phyloP scores from a whole-genome alignment of 2,797 vertebrate species.

The Sebastes minor region DNA sequence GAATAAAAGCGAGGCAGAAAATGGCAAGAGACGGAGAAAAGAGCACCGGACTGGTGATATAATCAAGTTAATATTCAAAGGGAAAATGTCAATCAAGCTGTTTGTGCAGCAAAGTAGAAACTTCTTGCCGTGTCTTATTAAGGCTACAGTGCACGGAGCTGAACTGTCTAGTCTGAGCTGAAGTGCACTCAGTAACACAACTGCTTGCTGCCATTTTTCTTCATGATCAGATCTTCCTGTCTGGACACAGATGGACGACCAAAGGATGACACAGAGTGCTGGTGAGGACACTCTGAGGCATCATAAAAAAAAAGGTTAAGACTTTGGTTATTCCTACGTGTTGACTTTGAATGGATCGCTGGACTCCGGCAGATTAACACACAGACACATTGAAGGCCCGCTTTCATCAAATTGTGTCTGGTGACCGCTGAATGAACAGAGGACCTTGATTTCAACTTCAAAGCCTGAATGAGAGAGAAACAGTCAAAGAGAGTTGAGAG shows the following conservation, averaged over 20 bases:
- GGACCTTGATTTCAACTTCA: slow-evolving; percentile 57
- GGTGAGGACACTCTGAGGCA: no score
- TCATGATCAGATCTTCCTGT: neutral
- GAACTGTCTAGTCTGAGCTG: neutral
- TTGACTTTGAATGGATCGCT: neutral
- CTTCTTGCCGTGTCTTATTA: neutral
- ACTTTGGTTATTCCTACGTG: neutral
- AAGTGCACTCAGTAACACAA: neutral
- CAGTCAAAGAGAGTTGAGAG: slow-evolving; percentile 41
- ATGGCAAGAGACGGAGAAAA: neutral
- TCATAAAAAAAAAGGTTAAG: neutral
- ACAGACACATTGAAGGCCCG: neutral
- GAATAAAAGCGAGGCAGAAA: neutral
- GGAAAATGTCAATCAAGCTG: slow-evolving; percentile 19
- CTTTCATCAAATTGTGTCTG: slow-evolving; percentile 51
- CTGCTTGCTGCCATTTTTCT: neutral
- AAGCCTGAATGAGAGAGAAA: slow-evolving; percentile 32
- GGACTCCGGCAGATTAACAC: neutral
- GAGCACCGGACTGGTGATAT: slow-evolving; percentile 11
- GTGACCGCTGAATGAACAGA: slow-evolving; percentile 20
- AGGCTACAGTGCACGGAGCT: neutral
- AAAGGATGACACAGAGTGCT: neutral
- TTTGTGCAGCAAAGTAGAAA: neutral
- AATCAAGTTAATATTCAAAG: slow-evolving; percentile 37
- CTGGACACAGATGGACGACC: neutral